Evolutionary conservation across 2,888 invertebrate species (phyloP).

Genomic region (Rhingia rostrata): DNA sequence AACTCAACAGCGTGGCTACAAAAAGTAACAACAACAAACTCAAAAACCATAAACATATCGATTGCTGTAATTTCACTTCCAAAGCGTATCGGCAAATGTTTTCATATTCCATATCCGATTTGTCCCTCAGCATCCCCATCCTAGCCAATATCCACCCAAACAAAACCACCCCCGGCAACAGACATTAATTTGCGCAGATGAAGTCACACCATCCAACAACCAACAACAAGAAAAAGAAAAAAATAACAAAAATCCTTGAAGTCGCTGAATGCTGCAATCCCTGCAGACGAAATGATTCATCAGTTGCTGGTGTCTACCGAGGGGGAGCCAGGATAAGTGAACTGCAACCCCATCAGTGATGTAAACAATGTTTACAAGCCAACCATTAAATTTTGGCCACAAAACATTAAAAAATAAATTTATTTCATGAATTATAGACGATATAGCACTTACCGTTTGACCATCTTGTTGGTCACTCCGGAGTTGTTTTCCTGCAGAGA

Average conservation of each 20-base stretch:
- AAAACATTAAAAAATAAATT: too few species aligned
- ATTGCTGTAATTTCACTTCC: slow-evolving; percentile 29
- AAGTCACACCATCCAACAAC: slow-evolving; percentile 47
- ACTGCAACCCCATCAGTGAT: slow-evolving; percentile 13
- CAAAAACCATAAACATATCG: slow-evolving; percentile 31
- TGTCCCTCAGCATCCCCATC: slow-evolving; percentile 22
- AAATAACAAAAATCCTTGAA: slow-evolving; percentile 51
- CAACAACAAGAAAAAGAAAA: slow-evolving; percentile 13
- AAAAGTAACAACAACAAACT: background rate
- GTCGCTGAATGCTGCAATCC: slow-evolving; percentile 54
- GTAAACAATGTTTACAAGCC: slow-evolving; percentile 51
- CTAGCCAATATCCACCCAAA: slow-evolving; percentile 9
- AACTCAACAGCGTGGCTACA: slow-evolving; percentile 5
- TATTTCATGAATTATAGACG: too few species aligned
- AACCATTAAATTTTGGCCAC: too few species aligned
- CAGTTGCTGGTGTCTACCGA: slow-evolving; percentile 47
- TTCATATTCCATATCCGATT: slow-evolving; percentile 38
- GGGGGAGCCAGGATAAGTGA: slow-evolving; percentile 6
- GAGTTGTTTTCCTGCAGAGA: slow-evolving; percentile 83
- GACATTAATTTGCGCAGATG: slow-evolving; percentile 68
- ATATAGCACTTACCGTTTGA: slow-evolving; percentile 81
- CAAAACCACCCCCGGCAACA: slow-evolving; percentile 58
- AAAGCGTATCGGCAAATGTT: slow-evolving; percentile 25
- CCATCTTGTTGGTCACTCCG: slow-evolving; percentile 83
- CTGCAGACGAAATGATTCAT: slow-evolving; percentile 62